Percentiles rank a stretch among this genome's conserved stretches.
These are phyloP conservation scores for Drosophila mimica DNA, from an alignment of 2,888 invertebrate genomes.

Conservation along the genomic window DNA sequence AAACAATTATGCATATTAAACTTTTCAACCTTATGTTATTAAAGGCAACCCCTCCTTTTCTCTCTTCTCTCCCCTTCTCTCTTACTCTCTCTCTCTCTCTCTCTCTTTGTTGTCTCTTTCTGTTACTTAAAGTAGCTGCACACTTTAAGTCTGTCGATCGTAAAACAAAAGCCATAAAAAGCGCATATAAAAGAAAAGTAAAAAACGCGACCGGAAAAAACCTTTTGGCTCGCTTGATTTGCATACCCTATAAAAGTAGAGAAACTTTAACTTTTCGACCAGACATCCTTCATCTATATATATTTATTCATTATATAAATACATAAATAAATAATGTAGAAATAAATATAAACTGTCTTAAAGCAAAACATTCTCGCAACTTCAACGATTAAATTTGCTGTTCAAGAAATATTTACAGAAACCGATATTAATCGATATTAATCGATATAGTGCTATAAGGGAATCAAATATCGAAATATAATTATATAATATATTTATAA, in stretches of 20 bases:
- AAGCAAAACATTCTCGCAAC: too few species aligned
- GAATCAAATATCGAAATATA: neutral
- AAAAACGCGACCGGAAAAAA: slow-evolving; percentile 34
- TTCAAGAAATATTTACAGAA: neutral
- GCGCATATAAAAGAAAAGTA: slow-evolving; percentile 41
- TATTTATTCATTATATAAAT: neutral
- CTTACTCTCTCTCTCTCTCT: too few species aligned
- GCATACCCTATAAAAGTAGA: slow-evolving; percentile 23
- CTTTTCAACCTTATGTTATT: slow-evolving; percentile 35
- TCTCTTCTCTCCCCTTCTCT: neutral
- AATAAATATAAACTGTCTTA: neutral
- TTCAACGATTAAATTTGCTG: neutral
- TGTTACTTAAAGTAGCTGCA: slow-evolving; percentile 38
- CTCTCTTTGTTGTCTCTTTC: neutral
- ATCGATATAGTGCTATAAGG: neutral
- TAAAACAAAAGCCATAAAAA: slow-evolving; percentile 59
- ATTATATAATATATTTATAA: too few species aligned
- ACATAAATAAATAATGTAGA: neutral
- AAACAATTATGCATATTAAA: slow-evolving; percentile 75
- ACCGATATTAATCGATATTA: too few species aligned
- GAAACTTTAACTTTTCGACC: neutral
- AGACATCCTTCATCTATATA: neutral
- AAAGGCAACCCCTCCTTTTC: neutral
- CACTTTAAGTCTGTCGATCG: slow-evolving; percentile 45
- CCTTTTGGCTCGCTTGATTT: slow-evolving; percentile 41